These are phyloP conservation scores for Lysandra coridon DNA, from an alignment of 2,888 invertebrate species.

Conservation along the genomic window DNA sequence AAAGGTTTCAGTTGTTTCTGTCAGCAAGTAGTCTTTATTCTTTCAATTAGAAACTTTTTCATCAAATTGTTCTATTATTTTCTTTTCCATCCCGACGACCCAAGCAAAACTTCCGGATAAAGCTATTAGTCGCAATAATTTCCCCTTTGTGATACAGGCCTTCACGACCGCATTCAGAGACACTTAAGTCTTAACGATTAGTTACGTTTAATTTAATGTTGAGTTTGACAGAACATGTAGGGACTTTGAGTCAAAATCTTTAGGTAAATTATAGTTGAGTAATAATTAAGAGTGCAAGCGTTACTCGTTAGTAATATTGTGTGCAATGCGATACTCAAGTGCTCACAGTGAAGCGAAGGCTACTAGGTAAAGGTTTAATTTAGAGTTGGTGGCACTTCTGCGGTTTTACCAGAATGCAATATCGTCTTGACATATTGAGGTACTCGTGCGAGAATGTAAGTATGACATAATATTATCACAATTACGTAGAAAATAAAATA, in stretches of 20 bases:
- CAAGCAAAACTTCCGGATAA: background rate
- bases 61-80: background rate
- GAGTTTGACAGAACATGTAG: no score
- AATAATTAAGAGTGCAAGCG: background rate
- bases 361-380: background rate
- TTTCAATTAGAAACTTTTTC: background rate
- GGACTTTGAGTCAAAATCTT: background rate
- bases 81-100: background rate
- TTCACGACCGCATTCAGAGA: background rate
- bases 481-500: background rate
- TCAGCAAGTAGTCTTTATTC: no score
- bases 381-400: slow-evolving; percentile 17
- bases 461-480: background rate
- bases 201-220: no score
- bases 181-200: no score
- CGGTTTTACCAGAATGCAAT: slow-evolving; percentile 7
- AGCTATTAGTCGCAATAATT: background rate
- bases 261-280: background rate
- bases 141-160: background rate
- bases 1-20: no score
- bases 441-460: background rate
- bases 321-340: slow-evolving; percentile 1
- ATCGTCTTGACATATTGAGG: slow-evolving; percentile 8
- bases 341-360: background rate
- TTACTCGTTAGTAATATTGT: background rate